Conservation (phyloP, 2,113 vertebrate genomes). For the Australoheros scitulus region DNA sequence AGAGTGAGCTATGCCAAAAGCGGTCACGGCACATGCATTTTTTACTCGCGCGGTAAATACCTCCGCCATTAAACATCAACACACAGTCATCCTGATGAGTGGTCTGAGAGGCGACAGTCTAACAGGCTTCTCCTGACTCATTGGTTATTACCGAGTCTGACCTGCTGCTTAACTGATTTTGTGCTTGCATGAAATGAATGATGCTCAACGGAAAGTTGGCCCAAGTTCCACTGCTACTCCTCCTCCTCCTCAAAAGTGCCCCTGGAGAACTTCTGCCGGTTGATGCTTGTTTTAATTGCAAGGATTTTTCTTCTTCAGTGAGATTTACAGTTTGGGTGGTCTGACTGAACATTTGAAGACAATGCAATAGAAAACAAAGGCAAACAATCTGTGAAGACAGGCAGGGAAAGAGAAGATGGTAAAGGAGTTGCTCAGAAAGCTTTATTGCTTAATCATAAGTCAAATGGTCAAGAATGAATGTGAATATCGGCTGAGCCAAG, state of each 20-base stretch:
- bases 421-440: constrained; percentile 2
- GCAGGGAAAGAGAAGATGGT: constrained; percentile 13
- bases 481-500: constrained; percentile 30
- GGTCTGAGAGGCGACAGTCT: constrained; percentile 45
- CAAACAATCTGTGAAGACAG: neutral
- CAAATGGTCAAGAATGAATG: constrained; percentile 37
- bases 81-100: constrained; percentile 58
- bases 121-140: constrained; percentile 53
- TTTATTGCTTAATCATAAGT: constrained; percentile 36
- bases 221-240: neutral
- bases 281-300: neutral
- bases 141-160: constrained; percentile 17
- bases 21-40: constrained; percentile 37
- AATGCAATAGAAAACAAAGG: constrained; percentile 10
- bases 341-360: constrained; percentile 15
- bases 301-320: neutral
- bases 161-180: constrained; percentile 11
- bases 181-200: constrained; percentile 22
- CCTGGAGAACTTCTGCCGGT: neutral
- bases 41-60: constrained; percentile 45
- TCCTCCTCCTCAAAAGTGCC: neutral
- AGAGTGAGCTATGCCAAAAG: constrained; percentile 14
- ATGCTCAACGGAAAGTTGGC: constrained; percentile 33
- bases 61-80: constrained; percentile 57
- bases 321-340: constrained; percentile 55